A percentile compares a stretch with the other conserved stretches of the same genome.
Evolutionary conservation across 1,140 invertebrate genomes (phyloP).

Genomic region (Ostrea edulis): DNA sequence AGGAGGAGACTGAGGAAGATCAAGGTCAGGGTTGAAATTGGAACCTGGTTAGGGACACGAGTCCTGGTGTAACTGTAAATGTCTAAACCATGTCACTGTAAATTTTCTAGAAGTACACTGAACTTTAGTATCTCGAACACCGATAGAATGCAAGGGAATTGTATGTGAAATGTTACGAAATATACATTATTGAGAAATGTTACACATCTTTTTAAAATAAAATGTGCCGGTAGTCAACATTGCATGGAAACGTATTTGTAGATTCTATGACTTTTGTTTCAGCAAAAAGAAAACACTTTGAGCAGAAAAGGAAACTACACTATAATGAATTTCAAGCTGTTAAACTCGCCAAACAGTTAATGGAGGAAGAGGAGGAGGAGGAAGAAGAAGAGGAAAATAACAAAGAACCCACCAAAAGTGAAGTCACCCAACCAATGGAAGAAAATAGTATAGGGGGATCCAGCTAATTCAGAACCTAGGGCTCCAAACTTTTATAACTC

Average conservation of each 20-base stretch:
- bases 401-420: constrained; percentile 1
- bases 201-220: no score
- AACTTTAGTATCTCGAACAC: no score
- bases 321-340: constrained; percentile 98
- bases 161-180: no score
- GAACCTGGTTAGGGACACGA: no score
- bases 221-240: no score
- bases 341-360: constrained; percentile 91
- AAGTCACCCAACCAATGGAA: constrained; percentile 16
- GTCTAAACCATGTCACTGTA: no score
- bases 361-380: constrained; percentile 94
- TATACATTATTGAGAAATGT: no score
- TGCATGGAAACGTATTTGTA: no score
- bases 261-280: constrained; percentile 28
- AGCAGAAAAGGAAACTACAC: constrained; percentile 95
- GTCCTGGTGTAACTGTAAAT: no score
- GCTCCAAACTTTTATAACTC: neutral
- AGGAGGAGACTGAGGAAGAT: constrained; percentile 66
- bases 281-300: constrained; percentile 89
- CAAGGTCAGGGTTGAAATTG: constrained; percentile 57
- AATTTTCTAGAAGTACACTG: no score
- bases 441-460: neutral
- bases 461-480: constrained; percentile 7
- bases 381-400: constrained; percentile 81
- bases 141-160: no score